A percentile compares a stretch with the other conserved stretches of the same genome.
These are phyloP conservation scores for Drosophila bifasciata DNA, from an alignment of 1,140 invertebrate genomes.

Conservation along the genomic window DNA sequence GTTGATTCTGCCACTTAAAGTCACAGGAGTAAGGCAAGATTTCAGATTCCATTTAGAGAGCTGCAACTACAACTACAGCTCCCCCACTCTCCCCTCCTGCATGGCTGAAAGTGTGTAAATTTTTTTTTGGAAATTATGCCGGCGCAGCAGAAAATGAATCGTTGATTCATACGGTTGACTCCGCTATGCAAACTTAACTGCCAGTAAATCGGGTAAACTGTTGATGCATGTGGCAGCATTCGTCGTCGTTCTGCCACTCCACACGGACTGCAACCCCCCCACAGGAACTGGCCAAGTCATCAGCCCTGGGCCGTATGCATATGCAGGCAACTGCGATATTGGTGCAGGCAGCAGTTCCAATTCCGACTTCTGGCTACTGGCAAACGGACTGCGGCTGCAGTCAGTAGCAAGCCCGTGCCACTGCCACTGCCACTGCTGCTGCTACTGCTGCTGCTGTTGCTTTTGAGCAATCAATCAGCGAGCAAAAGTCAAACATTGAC, in stretches of 20 bases:
- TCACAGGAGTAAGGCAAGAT: conserved; percentile 32
- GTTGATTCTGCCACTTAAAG: conserved; percentile 72
- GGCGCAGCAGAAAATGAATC: conserved; percentile 74
- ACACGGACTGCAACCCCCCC: conserved; percentile 24
- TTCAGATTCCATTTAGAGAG: conserved; percentile 19
- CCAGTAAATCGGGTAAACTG: conserved; percentile 80
- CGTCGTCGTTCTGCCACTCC: conserved; percentile 5
- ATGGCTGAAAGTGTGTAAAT: conserved; percentile 34
- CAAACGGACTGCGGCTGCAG: conserved; percentile 8
- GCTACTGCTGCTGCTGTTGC: conserved; percentile 60
- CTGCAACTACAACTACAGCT: background rate
- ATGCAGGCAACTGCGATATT: conserved; percentile 68
- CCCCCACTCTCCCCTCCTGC: conserved; percentile 4
- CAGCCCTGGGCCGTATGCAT: conserved; percentile 74
- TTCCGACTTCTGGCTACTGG: conserved; percentile 36
- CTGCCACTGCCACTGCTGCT: conserved; percentile 25
- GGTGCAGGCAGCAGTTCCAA: conserved; percentile 40
- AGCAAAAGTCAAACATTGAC: conserved; percentile 84
- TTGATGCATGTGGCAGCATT: conserved; percentile 68
- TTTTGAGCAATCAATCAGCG: conserved; percentile 84
- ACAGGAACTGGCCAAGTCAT: conserved; percentile 66
- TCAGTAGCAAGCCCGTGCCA: conserved; percentile 1
- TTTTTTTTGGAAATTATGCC: conserved; percentile 76
- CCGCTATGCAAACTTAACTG: conserved; percentile 76
- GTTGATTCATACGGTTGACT: conserved; percentile 81